A percentile compares a stretch with the other conserved stretches of the same genome.
Evolutionary conservation across 2,113 vertebrate genomes (phyloP).

Genomic region (Lepisosteus oculatus): DNA sequence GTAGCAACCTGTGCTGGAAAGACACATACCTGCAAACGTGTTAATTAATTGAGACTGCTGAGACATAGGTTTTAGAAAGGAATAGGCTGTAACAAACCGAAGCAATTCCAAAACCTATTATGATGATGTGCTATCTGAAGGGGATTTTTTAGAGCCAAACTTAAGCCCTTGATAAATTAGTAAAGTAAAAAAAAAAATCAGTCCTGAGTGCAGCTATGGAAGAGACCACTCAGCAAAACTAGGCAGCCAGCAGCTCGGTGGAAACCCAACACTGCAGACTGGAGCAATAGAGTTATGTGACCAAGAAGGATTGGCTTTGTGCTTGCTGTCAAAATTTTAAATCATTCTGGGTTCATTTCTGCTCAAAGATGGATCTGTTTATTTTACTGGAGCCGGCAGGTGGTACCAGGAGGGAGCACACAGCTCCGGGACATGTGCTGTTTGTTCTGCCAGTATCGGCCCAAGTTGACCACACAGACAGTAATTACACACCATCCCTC

Average conservation of each 20-base stretch:
- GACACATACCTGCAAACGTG: no score
- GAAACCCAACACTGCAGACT: background rate
- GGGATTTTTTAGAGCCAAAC: background rate
- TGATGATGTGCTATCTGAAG: slow-evolving; percentile 1
- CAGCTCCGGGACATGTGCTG: slow-evolving; percentile 9
- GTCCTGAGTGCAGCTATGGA: background rate
- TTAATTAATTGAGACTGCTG: no score
- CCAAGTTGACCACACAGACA: slow-evolving; percentile 24
- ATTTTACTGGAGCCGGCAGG: slow-evolving; percentile 16
- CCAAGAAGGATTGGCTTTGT: slow-evolving; percentile 1
- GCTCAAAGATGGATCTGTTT: slow-evolving; percentile 8
- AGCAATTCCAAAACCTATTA: background rate
- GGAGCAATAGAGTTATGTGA: background rate
- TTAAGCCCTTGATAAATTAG: background rate
- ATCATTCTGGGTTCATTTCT: background rate
- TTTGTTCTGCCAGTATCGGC: slow-evolving; percentile 29
- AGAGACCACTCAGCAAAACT: background rate
- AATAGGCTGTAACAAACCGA: background rate
- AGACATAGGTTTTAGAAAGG: background rate
- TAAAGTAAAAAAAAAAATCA: background rate
- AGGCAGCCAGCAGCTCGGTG: background rate
- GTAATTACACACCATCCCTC: slow-evolving; percentile 32
- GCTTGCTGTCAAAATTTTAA: slow-evolving; percentile 6
- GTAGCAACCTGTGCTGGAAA: no score
- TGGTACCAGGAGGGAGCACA: slow-evolving; percentile 8